Base-by-base conservation (phyloP, 2,797 vertebrate species). In the Caiman crocodilus region DNA sequence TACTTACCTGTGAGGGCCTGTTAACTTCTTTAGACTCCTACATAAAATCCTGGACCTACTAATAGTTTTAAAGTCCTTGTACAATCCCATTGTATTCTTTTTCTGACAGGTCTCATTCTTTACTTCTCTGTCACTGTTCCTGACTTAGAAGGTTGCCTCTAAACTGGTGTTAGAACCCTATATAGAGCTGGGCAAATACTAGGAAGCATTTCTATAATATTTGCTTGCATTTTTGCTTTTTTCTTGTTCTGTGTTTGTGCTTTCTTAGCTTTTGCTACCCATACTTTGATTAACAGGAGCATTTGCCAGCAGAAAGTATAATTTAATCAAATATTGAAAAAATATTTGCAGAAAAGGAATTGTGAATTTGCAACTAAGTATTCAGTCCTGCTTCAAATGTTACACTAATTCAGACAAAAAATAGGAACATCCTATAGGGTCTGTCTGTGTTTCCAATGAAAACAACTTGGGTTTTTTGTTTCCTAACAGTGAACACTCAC, bases 101-200 rank as follows among this genome's bases (percentile, higher is more conserved):
- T 15, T 65, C 4, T 65, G 14, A 2, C 3, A 2, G 50, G 89
- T 83, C 86, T 69, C 7, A 67, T 88, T 76, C 79, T 3, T 10
- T 42, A 42, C 42, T 42, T 42, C 10, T 42, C 42, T 42, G 5
- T 42, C 42, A 42, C 42, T 42, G 42, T 42, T 42, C 42, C 42
- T 42, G 42, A 42, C 42, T 42, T 10, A 42, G 42, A 42, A 42
- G 42, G 5, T 4, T 8, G 1, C 30, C 2, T 82, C 16, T 16
- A 14, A 1, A 32, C 26, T 42, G 21, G 42, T 88, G 16, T 75
- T 25, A 3, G 12, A 90, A 63, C 77, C 21, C 4, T 92, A 8
- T 80, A 14, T 17, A 75, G 2, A 15, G 1, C 4, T 2, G 26
- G 5, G 8, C 2, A 4, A 6, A 6, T 42, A 3, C 42, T 78